Evolutionary conservation across 1,140 invertebrate species (phyloP).

Genomic region (Aethina tumida): DNA sequence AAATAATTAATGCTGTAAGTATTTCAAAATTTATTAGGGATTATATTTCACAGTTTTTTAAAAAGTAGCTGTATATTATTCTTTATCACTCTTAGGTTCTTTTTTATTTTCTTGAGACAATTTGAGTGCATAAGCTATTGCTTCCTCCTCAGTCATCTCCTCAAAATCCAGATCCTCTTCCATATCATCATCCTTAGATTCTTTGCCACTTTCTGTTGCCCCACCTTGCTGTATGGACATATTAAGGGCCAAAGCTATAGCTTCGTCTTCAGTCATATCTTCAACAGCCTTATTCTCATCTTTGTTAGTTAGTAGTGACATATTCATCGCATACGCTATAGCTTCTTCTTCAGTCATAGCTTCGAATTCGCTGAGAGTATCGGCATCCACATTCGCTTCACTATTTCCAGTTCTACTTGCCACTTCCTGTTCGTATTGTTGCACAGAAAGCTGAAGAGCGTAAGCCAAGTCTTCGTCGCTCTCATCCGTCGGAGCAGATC

Average conservation of each 20-base stretch:
- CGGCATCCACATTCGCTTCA: neutral
- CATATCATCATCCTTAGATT: neutral
- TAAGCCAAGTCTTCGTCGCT: neutral
- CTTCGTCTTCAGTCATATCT: conserved; percentile 1
- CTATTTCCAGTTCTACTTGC: neutral
- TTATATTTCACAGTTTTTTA: too few species aligned
- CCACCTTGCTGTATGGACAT: neutral
- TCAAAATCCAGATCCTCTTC: neutral
- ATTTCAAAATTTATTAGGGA: too few species aligned
- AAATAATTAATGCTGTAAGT: too few species aligned
- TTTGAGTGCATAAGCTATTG: neutral
- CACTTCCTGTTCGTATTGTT: neutral
- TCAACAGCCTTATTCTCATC: too few species aligned
- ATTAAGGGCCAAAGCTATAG: neutral
- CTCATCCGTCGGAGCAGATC: neutral
- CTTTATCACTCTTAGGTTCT: too few species aligned
- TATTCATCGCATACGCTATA: too few species aligned
- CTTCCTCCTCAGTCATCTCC: neutral
- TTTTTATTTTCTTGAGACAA: too few species aligned
- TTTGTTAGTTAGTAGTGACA: too few species aligned
- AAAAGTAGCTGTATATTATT: too few species aligned
- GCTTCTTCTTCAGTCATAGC: too few species aligned
- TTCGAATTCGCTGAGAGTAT: neutral
- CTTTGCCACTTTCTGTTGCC: neutral
- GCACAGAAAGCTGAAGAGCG: neutral